Conservation (phyloP, 92 coral and sea anemone genomes). For the Galaxea fascicularis region DNA sequence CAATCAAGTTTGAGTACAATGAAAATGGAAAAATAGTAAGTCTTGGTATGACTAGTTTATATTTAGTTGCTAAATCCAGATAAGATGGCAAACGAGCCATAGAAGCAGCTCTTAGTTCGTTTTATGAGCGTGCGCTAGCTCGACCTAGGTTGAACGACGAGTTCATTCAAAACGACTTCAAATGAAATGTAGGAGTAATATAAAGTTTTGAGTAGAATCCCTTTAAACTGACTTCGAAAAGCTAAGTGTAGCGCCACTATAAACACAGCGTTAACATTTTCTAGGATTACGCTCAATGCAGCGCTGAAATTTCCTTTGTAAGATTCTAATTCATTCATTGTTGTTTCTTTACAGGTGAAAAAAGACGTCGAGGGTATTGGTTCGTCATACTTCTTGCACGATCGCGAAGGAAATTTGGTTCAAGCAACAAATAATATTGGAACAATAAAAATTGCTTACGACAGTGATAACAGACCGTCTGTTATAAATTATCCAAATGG, state of each 20-base stretch:
- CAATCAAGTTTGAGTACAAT: constrained; percentile 56
- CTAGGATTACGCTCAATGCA: too few relatives aligned
- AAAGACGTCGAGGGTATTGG: constrained; percentile 69
- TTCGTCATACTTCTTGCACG: constrained; percentile 64
- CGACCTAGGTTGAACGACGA: too few relatives aligned
- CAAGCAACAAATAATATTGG: constrained; percentile 74
- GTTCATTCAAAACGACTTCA: too few relatives aligned
- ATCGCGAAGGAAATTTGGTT: constrained; percentile 67
- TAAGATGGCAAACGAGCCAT: too few relatives aligned
- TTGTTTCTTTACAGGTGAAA: constrained; percentile 35
- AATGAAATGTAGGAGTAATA: too few relatives aligned
- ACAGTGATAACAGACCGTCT: constrained; percentile 60
- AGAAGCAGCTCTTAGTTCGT: too few relatives aligned
- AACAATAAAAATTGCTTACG: constrained; percentile 54
- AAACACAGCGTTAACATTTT: too few relatives aligned
- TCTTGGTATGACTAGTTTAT: not conserved
- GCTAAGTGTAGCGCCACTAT: too few relatives aligned
- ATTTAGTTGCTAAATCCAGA: not conserved
- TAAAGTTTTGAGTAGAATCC: too few relatives aligned
- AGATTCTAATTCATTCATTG: not conserved
- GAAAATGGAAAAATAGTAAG: constrained; percentile 65
- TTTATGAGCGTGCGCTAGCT: too few relatives aligned
- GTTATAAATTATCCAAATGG: constrained; percentile 74
- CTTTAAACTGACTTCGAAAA: too few relatives aligned
- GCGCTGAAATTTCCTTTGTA: too few relatives aligned